phyloP scores from a whole-genome alignment of 2,113 vertebrate genomes.

The Cricetomys ansorgei region DNA sequence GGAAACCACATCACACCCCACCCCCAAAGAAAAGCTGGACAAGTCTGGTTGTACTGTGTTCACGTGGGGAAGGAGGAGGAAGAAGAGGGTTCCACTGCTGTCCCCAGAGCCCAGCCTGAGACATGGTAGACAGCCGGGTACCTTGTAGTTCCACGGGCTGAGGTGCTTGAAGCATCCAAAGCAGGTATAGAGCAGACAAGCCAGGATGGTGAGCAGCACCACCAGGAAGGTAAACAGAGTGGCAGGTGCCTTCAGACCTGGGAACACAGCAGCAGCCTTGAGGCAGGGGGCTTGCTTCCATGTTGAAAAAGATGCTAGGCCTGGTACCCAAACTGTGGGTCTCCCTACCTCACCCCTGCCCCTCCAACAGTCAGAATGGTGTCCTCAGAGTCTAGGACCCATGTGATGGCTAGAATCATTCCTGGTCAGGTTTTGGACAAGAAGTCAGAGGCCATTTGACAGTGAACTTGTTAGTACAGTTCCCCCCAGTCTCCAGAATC shows the following conservation, averaged over 20 bases:
- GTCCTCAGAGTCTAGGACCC: not conserved
- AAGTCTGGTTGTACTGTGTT: not conserved
- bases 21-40: not conserved
- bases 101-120: not conserved
- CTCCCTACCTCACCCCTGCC: not conserved
- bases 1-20: not conserved
- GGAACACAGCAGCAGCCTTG: conserved; percentile 11
- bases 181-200: conserved; percentile 91
- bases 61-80: too few relatives aligned
- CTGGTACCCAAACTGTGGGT: not conserved
- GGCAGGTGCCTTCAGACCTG: conserved; percentile 91
- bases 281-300: too few relatives aligned
- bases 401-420: not conserved
- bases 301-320: not conserved
- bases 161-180: conserved; percentile 95
- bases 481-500: not conserved
- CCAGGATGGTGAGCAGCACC: conserved; percentile 89
- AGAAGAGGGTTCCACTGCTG: too few relatives aligned
- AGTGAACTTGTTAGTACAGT: not conserved
- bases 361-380: not conserved
- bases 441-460: not conserved
- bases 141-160: conserved; percentile 93
- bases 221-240: conserved; percentile 94
- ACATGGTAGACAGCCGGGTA: conserved; percentile 71
- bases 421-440: not conserved